Percentiles rank a stretch among this genome's conserved stretches.
Evolutionary conservation across 2,113 vertebrate species (phyloP).

Genomic region (Anguilla rostrata): DNA sequence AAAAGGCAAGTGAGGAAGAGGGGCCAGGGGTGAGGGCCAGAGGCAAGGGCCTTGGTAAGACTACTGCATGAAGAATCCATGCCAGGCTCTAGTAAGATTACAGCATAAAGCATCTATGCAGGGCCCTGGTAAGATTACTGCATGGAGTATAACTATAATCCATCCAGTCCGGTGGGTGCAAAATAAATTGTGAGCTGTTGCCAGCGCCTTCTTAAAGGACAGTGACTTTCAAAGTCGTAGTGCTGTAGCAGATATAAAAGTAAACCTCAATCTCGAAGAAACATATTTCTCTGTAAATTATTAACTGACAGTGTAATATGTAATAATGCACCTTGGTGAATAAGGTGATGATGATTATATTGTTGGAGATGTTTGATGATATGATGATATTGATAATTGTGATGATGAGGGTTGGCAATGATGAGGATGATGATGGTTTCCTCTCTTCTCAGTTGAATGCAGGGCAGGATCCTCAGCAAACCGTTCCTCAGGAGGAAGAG

Average conservation of each 20-base stretch:
- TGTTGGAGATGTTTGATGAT: not conserved
- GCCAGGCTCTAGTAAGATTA: too few species aligned
- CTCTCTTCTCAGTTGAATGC: constrained; percentile 78
- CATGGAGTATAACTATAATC: too few species aligned
- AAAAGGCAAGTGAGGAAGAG: constrained; percentile 77
- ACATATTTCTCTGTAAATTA: too few species aligned
- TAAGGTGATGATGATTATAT: constrained; percentile 4
- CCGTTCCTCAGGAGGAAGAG: constrained; percentile 79
- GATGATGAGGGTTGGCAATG: not conserved
- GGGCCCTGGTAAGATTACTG: too few species aligned
- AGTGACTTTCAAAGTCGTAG: not conserved
- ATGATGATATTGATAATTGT: constrained; percentile 7
- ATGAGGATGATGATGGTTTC: not conserved
- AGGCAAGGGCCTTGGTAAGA: too few species aligned
- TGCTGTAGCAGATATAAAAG: not conserved
- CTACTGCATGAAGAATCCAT: too few species aligned
- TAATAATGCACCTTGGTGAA: constrained; percentile 3
- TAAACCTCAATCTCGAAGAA: not conserved
- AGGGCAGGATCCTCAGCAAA: constrained; percentile 84
- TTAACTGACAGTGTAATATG: not conserved
- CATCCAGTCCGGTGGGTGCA: too few species aligned
- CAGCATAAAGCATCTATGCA: too few species aligned
- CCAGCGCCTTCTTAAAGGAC: not conserved
- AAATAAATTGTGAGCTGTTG: too few species aligned
- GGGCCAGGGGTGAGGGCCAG: not conserved